Base-by-base conservation (phyloP, 2,888 invertebrate genomes). In the Micoletzkya japonica region DNA sequence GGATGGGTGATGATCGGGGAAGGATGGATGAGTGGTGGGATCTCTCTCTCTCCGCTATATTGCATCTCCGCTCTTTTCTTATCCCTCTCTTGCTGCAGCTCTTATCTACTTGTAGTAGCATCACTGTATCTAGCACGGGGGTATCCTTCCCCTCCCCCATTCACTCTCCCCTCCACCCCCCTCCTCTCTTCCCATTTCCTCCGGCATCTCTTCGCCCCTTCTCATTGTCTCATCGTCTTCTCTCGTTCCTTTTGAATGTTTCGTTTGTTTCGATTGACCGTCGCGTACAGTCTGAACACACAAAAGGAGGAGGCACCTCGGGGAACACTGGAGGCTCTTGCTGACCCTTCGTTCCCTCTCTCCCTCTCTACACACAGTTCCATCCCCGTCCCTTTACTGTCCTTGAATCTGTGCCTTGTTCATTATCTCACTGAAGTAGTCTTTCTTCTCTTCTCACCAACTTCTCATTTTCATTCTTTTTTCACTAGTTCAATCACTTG, bases 21-120 rank as follows among this genome's bases (percentile, higher is more conserved):
- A 10, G 39, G 39, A 39, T 17, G 17, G 10, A 10, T 39, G 10
- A 39, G 7, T 17, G 7, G 10, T 39, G 39, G 39, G 17, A n/a
- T 54, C 54, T 14, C 54, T 54, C 54, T 54, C 6, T 54, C n/a
- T 54, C 54, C 26, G 7, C 54, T 54, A n/a, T 54, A 6, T 59
- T 28, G 26, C 30, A 28, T 30, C 59, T 26, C 37, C 26, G 17
- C 36, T 39, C 20, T 59, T 59, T 39, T 39, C 39, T 26, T 59
- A 28, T 39, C n/a, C 39, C 26, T 7, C 20, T 17, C 39, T 60
- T 20, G 17, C 14, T 30, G 28, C 44, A 30, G 32, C 34, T 44
- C 32, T 37, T 32, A 39, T 28, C 58, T 24, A 10, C 44, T 44
- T 44, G 20, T 14, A 14, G 14, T 14, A 44, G 14, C 44, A 44